Conservation (phyloP, 2,888 invertebrate genomes). For the Polia nebulosa region DNA sequence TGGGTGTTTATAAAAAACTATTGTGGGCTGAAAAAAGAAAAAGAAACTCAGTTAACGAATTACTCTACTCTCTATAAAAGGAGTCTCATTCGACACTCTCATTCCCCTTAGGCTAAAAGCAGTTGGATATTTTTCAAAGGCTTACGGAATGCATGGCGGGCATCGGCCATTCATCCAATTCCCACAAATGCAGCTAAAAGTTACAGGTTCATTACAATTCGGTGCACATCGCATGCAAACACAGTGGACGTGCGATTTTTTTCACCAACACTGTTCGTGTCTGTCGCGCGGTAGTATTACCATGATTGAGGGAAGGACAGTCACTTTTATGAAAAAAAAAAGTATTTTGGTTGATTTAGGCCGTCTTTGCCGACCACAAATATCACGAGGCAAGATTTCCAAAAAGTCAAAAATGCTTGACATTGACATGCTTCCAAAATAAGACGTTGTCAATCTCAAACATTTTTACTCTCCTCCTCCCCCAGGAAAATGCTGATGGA, state of each 20-base stretch:
- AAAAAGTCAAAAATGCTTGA: no score
- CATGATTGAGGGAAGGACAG: conserved; percentile 15
- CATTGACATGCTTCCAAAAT: no score
- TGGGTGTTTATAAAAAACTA: no score
- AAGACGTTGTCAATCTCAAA: no score
- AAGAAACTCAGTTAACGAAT: background rate
- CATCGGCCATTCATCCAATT: conserved; percentile 60
- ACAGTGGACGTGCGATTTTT: conserved; percentile 66
- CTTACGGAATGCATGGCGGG: conserved; percentile 43
- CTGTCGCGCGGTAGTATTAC: conserved; percentile 35
- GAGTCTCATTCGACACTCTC: conserved; percentile 11
- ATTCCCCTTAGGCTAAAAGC: conserved; percentile 28
- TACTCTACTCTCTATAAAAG: conserved; percentile 9
- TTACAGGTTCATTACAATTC: conserved; percentile 72
- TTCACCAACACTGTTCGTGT: conserved; percentile 68
- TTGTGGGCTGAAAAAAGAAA: background rate
- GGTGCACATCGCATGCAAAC: conserved; percentile 75
- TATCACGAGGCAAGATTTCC: no score
- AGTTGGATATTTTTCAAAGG: conserved; percentile 34
- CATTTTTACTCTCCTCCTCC: no score
- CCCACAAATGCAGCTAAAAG: conserved; percentile 71
- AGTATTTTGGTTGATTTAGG: background rate
- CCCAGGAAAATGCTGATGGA: background rate
- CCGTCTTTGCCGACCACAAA: no score
- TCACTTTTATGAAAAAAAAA: background rate